Percentiles rank a stretch among this genome's conserved stretches.
Evolutionary conservation across 2,888 invertebrate species (phyloP).

Genomic region (Endotricha flammealis): DNA sequence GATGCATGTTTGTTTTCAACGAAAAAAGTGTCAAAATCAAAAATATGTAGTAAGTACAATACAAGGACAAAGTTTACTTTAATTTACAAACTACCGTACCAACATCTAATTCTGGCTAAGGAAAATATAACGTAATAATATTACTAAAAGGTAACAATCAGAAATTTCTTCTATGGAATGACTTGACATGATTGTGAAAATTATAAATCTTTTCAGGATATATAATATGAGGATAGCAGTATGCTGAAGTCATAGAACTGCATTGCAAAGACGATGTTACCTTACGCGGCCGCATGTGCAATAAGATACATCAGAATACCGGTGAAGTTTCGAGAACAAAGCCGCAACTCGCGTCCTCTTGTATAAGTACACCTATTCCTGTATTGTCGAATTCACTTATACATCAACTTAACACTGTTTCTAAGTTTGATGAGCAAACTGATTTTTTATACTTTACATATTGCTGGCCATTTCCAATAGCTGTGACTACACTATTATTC

Average conservation of each 20-base stretch:
- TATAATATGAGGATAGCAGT: too few relatives aligned
- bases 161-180: too few relatives aligned
- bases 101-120: too few relatives aligned
- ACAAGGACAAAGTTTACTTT: too few relatives aligned
- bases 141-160: too few relatives aligned
- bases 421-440: constrained; percentile 9
- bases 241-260: constrained; percentile 19
- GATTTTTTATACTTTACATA: background rate
- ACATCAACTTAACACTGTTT: constrained; percentile 39
- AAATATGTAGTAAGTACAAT: background rate
- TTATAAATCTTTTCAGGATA: too few relatives aligned
- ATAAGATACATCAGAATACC: constrained; percentile 62
- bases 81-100: too few relatives aligned
- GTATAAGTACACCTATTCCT: constrained; percentile 53
- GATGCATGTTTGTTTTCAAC: too few relatives aligned
- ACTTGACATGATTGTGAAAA: too few relatives aligned
- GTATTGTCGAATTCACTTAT: constrained; percentile 68
- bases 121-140: too few relatives aligned
- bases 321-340: constrained; percentile 66
- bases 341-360: constrained; percentile 60
- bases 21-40: too few relatives aligned
- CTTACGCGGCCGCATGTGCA: constrained; percentile 49
- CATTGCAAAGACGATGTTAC: constrained; percentile 36
- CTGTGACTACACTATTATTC: too few relatives aligned
- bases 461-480: constrained; percentile 9